These are phyloP conservation scores for Paracyclopina nana DNA, from an alignment of 1,140 invertebrate genomes.

Conservation along the genomic window DNA sequence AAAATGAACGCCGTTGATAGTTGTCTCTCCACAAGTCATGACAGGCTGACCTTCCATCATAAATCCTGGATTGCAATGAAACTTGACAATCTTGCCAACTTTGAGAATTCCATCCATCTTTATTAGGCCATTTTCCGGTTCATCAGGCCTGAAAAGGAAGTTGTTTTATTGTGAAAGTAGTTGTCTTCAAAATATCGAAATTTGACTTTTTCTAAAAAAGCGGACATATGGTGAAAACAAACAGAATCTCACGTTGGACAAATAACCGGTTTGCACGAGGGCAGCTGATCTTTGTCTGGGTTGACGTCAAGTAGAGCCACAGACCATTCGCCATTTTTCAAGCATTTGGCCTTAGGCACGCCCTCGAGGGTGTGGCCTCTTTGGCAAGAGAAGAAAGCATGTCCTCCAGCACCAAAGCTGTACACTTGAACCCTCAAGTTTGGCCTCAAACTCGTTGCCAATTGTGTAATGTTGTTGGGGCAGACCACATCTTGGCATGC, in stretches of 20 bases:
- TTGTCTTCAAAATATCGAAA: too few species aligned
- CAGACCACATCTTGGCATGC: constrained; percentile 32
- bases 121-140: constrained; percentile 51
- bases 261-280: too few species aligned
- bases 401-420: constrained; percentile 38
- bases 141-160: too few species aligned
- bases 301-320: constrained; percentile 30
- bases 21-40: constrained; percentile 64
- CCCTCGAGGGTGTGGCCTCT: constrained; percentile 55
- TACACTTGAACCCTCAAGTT: not conserved
- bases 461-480: constrained; percentile 2
- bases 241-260: too few species aligned
- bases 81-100: constrained; percentile 59
- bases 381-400: constrained; percentile 53
- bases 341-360: constrained; percentile 40
- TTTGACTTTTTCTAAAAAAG: too few species aligned
- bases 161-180: too few species aligned
- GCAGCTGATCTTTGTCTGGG: too few species aligned
- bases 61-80: constrained; percentile 63
- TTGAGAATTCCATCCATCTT: constrained; percentile 40
- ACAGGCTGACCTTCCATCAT: constrained; percentile 67
- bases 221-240: too few species aligned
- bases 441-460: not conserved
- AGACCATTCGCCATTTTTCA: constrained; percentile 56
- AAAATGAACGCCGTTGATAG: too few species aligned